These are phyloP conservation scores for Bolinopsis microptera DNA, from an alignment of 37 sponge, comb jelly and placozoan species.

Conservation along the genomic window DNA sequence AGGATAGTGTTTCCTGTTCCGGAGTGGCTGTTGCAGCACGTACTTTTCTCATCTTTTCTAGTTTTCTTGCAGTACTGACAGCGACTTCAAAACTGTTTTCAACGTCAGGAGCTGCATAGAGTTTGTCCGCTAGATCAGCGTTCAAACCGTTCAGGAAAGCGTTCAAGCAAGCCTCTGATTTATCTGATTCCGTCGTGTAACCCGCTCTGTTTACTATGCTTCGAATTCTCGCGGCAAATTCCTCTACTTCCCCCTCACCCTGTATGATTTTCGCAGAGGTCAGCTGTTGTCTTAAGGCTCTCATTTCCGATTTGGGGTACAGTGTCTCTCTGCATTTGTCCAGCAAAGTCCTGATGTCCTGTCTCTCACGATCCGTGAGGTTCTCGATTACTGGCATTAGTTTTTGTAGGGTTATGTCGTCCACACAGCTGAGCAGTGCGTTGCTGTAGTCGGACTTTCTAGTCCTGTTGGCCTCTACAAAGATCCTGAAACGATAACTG, in stretches of 20 bases:
- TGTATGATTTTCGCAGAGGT: background rate
- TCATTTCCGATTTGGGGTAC: background rate
- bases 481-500: background rate
- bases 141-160: slow-evolving; percentile 52
- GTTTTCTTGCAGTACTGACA: background rate
- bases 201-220: slow-evolving; percentile 4
- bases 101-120: background rate
- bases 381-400: slow-evolving; percentile 5
- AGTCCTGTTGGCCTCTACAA: background rate
- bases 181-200: background rate
- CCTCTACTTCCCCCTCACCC: background rate
- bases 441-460: background rate
- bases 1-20: background rate
- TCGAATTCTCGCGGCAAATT: slow-evolving; percentile 3
- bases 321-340: background rate
- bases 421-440: background rate
- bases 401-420: background rate
- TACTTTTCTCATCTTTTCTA: slow-evolving; percentile 2
- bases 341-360: background rate
- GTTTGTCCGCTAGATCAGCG: background rate
- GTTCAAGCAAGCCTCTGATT: slow-evolving; percentile 20
- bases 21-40: background rate
- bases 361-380: background rate
- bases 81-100: slow-evolving; percentile 38
- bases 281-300: slow-evolving; percentile 17